Base-by-base conservation (phyloP, 1,140 invertebrate genomes). In the Pteromalus puparum region DNA sequence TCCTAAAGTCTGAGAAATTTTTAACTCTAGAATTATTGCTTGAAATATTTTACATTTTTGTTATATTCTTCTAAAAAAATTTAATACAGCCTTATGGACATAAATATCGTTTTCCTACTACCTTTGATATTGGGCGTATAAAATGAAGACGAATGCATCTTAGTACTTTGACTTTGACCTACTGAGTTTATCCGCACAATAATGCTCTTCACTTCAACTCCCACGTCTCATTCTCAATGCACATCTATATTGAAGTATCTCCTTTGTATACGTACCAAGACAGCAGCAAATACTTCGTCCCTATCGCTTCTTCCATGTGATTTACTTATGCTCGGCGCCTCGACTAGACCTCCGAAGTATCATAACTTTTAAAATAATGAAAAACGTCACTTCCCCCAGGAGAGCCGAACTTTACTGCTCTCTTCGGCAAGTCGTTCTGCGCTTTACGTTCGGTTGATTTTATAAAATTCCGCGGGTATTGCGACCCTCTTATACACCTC, bases 281-380 rank as follows among this genome's bases (percentile, higher is more conserved):
- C 53, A 61, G 53, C 28, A 10, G 26, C 67, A 13, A 70, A 70
- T 70, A 15, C 34, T 76, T 76, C 34, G n/a, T 28, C 13, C 2
- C 21, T 24, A 76, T 46, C 30, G 5, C 76, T 28, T 78, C 46
- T 30, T 61, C 30, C 24, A 21, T 78, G 1, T 34, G 28, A 28
- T 78, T 78, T 78, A 24, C 28, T 24, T 28, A 24, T 24, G 48
- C 13, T 28, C 5, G 30, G n/a, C n/a, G n/a, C 53, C 10, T 65
- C 13, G 53, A 3, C 76, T 9, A 61, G 53, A 53, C 53, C 53
- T 61, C 53, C 7, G 53, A 61, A 61, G 21, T 61, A 61, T 61
- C 53, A 78, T 78, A 78, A 48, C 77, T 48, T 68, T 24, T 30
- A 9, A n/a, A 79, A 38, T 79, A 79, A 79, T 79, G 77, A 79